Conservation (phyloP, 2,888 invertebrate species). For the Eilema depressum region DNA sequence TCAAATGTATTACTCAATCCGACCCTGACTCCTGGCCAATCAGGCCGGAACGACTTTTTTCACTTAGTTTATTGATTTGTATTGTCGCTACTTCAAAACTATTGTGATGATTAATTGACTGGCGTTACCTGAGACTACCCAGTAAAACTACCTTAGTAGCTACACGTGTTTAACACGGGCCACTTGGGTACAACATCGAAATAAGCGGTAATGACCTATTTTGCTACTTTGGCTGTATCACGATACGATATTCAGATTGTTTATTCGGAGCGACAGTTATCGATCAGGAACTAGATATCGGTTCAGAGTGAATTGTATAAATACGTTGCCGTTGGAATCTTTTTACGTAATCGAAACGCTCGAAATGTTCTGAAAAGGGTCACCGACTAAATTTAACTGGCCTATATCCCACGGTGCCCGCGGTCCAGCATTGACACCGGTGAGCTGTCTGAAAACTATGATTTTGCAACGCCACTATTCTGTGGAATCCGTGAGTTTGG, state of each 20-base stretch:
- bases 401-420: constrained; percentile 75
- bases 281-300: constrained; percentile 36
- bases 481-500: constrained; percentile 75
- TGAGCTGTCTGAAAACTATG: constrained; percentile 48
- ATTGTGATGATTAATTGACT: constrained; percentile 39
- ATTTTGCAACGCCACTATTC: constrained; percentile 71
- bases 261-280: constrained; percentile 39
- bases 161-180: background rate
- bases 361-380: constrained; percentile 59
- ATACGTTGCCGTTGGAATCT: constrained; percentile 17
- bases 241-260: constrained; percentile 30
- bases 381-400: constrained; percentile 69
- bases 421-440: constrained; percentile 63
- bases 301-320: constrained; percentile 15
- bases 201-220: constrained; percentile 15
- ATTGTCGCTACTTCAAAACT: constrained; percentile 51
- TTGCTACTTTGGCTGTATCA: constrained; percentile 27
- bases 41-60: constrained; percentile 84
- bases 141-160: background rate
- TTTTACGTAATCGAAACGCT: constrained; percentile 28
- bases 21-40: constrained; percentile 81
- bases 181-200: background rate
- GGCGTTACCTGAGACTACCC: constrained; percentile 12
- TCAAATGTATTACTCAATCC: constrained; percentile 75
- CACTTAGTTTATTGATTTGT: constrained; percentile 73